Conservation (phyloP, 1,140 invertebrate species). For the Eriocheir sinensis region DNA sequence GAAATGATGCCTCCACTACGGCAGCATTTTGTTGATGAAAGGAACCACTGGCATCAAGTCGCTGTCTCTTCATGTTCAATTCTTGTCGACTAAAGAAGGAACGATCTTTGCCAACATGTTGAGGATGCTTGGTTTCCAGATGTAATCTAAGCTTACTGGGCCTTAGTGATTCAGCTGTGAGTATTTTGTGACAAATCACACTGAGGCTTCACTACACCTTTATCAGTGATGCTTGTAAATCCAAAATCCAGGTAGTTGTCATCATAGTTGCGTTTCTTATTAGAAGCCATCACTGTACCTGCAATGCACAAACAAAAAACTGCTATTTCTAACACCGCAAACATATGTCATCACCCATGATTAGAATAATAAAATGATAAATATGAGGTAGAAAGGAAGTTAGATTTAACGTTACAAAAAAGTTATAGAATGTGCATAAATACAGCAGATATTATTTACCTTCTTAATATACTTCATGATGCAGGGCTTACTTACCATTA, state of each 20-base stretch:
- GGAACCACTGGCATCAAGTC: too few relatives aligned
- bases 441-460: too few relatives aligned
- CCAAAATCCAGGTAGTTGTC: slow-evolving; percentile 62
- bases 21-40: slow-evolving; percentile 63
- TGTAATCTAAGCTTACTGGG: too few relatives aligned
- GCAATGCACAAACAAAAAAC: slow-evolving; percentile 67
- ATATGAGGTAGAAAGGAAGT: slow-evolving; percentile 29
- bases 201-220: slow-evolving; percentile 64
- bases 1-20: slow-evolving; percentile 70
- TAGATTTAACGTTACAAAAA: slow-evolving; percentile 14
- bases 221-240: slow-evolving; percentile 61
- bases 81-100: too few relatives aligned
- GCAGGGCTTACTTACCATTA: background rate
- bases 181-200: too few relatives aligned
- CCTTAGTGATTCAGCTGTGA: too few relatives aligned
- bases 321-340: slow-evolving; percentile 6
- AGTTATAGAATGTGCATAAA: too few relatives aligned
- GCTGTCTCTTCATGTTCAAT: too few relatives aligned
- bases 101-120: too few relatives aligned
- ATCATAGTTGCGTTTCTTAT: slow-evolving; percentile 65
- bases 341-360: slow-evolving; percentile 51
- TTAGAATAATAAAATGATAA: slow-evolving; percentile 62
- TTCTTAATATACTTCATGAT: too few relatives aligned
- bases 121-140: too few relatives aligned
- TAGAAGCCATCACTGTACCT: slow-evolving; percentile 74